Evolutionary conservation across 30 jellyfish, hydroid and myxozoan species (phyloP).

Genomic region (Aurelia sp.): DNA sequence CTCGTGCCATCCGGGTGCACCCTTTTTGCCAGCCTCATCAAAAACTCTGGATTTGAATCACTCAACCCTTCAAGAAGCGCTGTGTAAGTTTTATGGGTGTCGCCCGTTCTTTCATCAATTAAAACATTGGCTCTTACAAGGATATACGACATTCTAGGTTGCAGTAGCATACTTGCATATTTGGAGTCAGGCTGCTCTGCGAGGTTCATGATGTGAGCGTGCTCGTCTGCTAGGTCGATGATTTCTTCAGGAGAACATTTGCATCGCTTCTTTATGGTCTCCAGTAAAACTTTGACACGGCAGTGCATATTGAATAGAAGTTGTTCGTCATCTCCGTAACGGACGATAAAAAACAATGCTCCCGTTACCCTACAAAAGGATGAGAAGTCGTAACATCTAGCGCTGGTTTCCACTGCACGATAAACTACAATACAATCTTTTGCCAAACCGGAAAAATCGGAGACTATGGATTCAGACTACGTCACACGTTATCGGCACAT

Average conservation of each 20-base stretch:
- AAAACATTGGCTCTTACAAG: constrained; percentile 64
- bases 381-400: too few relatives aligned
- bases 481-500: too few relatives aligned
- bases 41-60: constrained; percentile 72
- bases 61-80: constrained; percentile 70
- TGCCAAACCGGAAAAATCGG: too few relatives aligned
- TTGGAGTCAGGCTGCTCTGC: constrained; percentile 73
- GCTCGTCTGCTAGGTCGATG: constrained; percentile 93
- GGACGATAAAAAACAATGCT: constrained; percentile 40
- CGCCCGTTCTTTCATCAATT: constrained; percentile 60
- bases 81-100: constrained; percentile 57
- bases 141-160: constrained; percentile 71
- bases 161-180: constrained; percentile 72
- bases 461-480: too few relatives aligned
- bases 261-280: constrained; percentile 77
- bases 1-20: constrained; percentile 47
- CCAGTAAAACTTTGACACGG: constrained; percentile 70
- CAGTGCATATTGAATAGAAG: constrained; percentile 80
- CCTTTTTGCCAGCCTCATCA: constrained; percentile 60
- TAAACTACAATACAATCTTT: too few relatives aligned
- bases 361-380: too few relatives aligned
- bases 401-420: too few relatives aligned
- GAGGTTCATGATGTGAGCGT: constrained; percentile 73
- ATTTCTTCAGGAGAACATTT: constrained; percentile 43
- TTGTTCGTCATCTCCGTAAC: constrained; percentile 67